phyloP scores from a whole-genome alignment of 2,797 vertebrate species.

The Glyptemys insculpta region DNA sequence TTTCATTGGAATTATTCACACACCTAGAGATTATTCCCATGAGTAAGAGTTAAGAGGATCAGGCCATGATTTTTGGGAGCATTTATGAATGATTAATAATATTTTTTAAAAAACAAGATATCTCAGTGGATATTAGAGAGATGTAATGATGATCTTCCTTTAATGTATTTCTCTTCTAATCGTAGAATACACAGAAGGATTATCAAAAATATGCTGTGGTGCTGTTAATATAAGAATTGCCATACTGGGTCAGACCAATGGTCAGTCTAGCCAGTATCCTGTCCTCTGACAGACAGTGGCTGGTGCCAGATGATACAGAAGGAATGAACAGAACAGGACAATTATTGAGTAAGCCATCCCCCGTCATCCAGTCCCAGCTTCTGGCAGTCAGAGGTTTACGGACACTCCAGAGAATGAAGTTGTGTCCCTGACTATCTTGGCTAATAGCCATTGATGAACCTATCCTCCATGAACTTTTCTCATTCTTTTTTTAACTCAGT shows the following conservation, averaged over 20 bases:
- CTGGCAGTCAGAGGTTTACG: neutral
- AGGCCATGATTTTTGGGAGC: neutral
- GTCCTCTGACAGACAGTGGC: neutral
- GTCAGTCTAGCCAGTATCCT: neutral
- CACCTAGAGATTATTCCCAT: neutral
- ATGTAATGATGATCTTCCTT: neutral
- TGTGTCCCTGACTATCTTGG: neutral
- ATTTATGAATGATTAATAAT: neutral
- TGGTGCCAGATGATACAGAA: neutral
- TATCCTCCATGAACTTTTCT: neutral
- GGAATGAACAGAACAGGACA: neutral
- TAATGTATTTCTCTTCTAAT: neutral
- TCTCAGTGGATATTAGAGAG: neutral
- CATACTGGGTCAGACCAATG: neutral
- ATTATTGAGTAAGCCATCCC: neutral
- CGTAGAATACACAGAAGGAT: neutral
- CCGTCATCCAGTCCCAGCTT: neutral
- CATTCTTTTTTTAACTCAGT: neutral
- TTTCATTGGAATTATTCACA: neutral
- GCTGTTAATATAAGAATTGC: neutral
- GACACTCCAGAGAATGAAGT: neutral
- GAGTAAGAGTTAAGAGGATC: neutral
- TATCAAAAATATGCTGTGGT: neutral
- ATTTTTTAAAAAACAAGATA: neutral
- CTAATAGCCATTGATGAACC: neutral